A percentile compares a stretch with the other conserved stretches of the same genome.
Evolutionary conservation across 2,113 vertebrate genomes (phyloP).

Genomic region (Callionymus lyra): DNA sequence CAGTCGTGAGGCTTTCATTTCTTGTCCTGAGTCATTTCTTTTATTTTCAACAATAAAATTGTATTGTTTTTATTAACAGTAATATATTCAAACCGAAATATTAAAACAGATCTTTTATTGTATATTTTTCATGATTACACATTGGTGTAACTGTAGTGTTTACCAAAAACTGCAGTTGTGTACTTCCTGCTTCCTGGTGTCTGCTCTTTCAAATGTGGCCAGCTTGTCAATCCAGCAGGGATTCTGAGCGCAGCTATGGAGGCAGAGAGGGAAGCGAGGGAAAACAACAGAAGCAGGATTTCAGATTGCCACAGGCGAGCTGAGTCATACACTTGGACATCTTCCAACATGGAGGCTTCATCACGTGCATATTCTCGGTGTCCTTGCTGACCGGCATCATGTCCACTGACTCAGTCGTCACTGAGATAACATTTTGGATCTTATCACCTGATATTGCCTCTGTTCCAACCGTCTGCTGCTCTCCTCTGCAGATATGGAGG

Average conservation of each 20-base stretch:
- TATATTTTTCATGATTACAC: too few species aligned
- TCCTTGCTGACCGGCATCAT: too few species aligned
- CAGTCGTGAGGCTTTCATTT: too few species aligned
- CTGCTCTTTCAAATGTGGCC: background rate
- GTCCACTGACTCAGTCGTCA: conserved; percentile 11
- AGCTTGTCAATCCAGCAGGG: too few species aligned
- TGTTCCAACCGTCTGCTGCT: conserved; percentile 8
- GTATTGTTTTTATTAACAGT: too few species aligned
- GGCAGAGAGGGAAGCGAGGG: background rate
- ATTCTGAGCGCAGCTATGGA: background rate
- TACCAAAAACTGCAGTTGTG: background rate
- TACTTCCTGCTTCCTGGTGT: conserved; percentile 5
- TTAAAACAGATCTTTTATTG: too few species aligned
- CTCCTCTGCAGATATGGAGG: conserved; percentile 86
- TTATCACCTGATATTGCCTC: too few species aligned
- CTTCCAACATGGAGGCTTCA: conserved; percentile 10
- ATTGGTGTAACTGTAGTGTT: too few species aligned
- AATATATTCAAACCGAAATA: too few species aligned
- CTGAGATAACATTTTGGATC: background rate
- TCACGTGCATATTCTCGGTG: background rate
- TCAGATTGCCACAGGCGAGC: conserved; percentile 17
- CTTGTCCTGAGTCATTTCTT: too few species aligned
- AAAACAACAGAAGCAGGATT: conserved; percentile 2
- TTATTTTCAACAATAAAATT: too few species aligned
- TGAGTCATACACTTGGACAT: conserved; percentile 44